Evolutionary conservation across 2,888 invertebrate species (phyloP), one percentile per base, ranked within the genome.

Genomic region (Aphidius colemani): DNA sequence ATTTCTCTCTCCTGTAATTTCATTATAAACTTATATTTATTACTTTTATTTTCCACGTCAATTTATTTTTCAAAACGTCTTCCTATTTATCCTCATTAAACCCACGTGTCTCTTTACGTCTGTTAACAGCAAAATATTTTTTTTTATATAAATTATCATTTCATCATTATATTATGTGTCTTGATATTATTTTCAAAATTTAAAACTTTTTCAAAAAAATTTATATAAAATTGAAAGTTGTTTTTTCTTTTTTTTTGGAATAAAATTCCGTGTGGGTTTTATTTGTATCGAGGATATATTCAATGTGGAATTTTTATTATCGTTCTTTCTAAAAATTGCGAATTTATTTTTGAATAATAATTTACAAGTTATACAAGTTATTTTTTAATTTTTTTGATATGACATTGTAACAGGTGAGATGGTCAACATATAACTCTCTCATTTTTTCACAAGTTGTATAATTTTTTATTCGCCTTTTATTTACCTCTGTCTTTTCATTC

Each of bases 371-470:
- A n/a, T n/a, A n/a, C 30, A 30, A 30, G 5, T 53, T 11, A 41
- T 6, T 6, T 39, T 51, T 56, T 53, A 41, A 41, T 18, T 6
- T 6, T 39, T 51, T 56, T 53, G 40, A 46, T 41, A 9, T 6
- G 3, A n/a, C 53, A 71, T 71, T 69, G 73, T 74, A 77, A 75
- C 78, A 78, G 77, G 78, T 78, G 76, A 77, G 76, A 77, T 76
- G 72, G 13, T 18, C 13, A 18, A 18, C 13, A 18, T 18, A 18
- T 18, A 18, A 18, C 44, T 49, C 9, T 40, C 9, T 30, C 30
- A 30, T 30, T 30, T 49, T 7, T 53, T 58, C 53, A 53, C 51
- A 50, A 49, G 57, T 46, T 39, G 30, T n/a, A 60, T 7, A 7
- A 50, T 53, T 50, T 39, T n/a, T 51, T 50, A 50, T 50, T 49